Percentiles rank a stretch among this genome's conserved stretches.
Evolutionary conservation across 2,113 vertebrate genomes (phyloP).

Genomic region (Centropus unirufus): DNA sequence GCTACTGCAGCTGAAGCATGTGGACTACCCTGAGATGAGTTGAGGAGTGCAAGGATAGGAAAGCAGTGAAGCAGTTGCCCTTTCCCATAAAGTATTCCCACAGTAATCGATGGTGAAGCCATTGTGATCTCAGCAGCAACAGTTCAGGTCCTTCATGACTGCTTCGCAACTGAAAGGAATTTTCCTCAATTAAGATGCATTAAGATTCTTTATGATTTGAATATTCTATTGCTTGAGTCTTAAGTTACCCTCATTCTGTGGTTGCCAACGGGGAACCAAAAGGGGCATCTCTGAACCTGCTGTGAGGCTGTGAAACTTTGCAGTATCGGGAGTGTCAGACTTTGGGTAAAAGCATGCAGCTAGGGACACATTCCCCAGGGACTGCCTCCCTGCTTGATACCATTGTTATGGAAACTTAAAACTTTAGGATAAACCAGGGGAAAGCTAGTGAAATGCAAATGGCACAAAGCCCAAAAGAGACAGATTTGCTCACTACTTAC

Average conservation of each 20-base stretch:
- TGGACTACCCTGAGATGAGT: neutral
- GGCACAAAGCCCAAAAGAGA: neutral
- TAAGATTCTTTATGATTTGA: neutral
- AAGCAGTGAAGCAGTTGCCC: neutral
- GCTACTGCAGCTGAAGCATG: neutral
- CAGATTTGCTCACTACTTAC: neutral
- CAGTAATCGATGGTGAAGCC: neutral
- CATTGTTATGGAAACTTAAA: conserved; percentile 33
- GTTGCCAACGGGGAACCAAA: neutral
- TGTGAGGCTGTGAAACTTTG: neutral
- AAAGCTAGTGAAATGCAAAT: conserved; percentile 19
- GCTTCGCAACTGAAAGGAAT: neutral
- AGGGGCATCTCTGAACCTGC: conserved; percentile 6
- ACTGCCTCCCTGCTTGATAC: neutral
- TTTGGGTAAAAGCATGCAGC: neutral
- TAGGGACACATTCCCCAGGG: neutral
- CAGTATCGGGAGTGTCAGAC: neutral
- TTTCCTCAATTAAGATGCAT: conserved; percentile 4
- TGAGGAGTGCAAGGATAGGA: neutral
- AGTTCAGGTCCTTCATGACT: neutral
- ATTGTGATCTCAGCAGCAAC: neutral
- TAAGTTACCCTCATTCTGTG: neutral
- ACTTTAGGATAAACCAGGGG: neutral
- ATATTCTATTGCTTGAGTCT: neutral
- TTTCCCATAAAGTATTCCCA: neutral